A percentile compares a stretch with the other conserved stretches of the same genome.
phyloP scores from a whole-genome alignment of 2,113 vertebrate species.

The Bos indicus region DNA sequence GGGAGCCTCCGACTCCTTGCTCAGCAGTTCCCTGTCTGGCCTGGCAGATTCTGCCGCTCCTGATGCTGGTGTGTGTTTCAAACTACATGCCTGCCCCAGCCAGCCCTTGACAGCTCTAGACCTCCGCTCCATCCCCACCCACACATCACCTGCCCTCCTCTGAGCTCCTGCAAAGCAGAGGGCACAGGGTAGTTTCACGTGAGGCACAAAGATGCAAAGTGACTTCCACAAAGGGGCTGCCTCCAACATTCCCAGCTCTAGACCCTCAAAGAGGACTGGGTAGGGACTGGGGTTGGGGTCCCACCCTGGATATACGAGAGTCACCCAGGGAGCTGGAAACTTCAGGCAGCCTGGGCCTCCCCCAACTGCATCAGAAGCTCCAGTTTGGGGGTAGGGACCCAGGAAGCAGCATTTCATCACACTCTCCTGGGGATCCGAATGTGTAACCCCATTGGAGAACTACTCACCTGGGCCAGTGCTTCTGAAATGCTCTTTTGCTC shows the following conservation, averaged over 20 bases:
- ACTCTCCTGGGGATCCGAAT: not conserved
- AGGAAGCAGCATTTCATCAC: not conserved
- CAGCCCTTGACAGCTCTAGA: not conserved
- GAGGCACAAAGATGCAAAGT: not conserved
- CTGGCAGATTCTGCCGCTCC: not conserved
- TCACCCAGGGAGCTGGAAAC: not conserved
- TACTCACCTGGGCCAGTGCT: not conserved
- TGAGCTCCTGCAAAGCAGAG: not conserved
- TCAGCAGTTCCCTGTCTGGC: not conserved
- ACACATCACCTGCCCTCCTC: not conserved
- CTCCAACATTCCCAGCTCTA: not conserved
- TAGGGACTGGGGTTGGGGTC: too few relatives aligned
- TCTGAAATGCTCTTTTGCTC: not conserved
- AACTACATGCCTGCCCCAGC: not conserved
- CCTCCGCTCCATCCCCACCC: not conserved
- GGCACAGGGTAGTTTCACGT: not conserved
- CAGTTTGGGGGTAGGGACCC: not conserved
- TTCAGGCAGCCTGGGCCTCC: not conserved
- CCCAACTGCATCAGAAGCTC: not conserved
- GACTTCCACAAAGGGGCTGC: not conserved
- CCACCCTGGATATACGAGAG: not conserved
- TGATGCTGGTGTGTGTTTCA: not conserved
- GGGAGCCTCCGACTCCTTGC: not conserved
- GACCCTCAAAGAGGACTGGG: not conserved
- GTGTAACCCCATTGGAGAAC: not conserved